Evolutionary conservation across 2,113 vertebrate genomes (phyloP), one percentile per base, ranked within the genome.

Genomic region (Petroica traversi): DNA sequence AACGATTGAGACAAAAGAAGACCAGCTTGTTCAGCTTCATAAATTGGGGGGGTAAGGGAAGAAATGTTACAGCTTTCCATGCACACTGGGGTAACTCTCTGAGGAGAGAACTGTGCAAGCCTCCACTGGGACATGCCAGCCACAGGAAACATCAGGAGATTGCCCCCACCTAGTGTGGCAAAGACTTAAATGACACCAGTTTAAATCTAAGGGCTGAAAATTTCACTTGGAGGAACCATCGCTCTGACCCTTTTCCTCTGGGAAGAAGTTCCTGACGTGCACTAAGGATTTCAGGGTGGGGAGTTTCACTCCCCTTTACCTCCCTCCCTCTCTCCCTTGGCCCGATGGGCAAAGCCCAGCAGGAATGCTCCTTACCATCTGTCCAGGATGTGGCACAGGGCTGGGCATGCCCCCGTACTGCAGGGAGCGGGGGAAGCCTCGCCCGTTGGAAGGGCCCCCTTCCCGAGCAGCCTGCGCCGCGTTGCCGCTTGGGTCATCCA

Each of bases 371-470:
- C 97, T 98, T 93, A 98, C 98, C 97, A 97, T 97, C 86, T 97
- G 97, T 31, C 86, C 73, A 4, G 98, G 89, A 81, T 97, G 95
- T 23, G 97, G 93, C 41, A 97, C 86, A 12, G 96, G 97, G 87
- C 64, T 96, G 66, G 98, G 96, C 93, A 97, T 97, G 68, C 98
- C 94, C 0, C 97, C 78, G 1, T 96, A 98, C n/a, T 97, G 98
- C 76, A 98, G 97, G 31, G 96, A 95, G 18, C 71, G 96, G 46
- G 97, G 96, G 59, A 98, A 97, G 64, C 96, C 95, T 71, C 97
- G 96, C 29, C 93, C 96, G 0, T 98, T 98, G 46, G 97, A 93
- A 40, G 98, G 78, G 11, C 97, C 97, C n/a, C 91, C 97, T 43
- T 97, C 95, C 93, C 97, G 97, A 79, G 97, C 10, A 24, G 79